Evolutionary conservation across 30 jellyfish, hydroid and myxozoan genomes (phyloP), one percentile per base, ranked within the genome.

Genomic region (Turritopsis dohrnii): DNA sequence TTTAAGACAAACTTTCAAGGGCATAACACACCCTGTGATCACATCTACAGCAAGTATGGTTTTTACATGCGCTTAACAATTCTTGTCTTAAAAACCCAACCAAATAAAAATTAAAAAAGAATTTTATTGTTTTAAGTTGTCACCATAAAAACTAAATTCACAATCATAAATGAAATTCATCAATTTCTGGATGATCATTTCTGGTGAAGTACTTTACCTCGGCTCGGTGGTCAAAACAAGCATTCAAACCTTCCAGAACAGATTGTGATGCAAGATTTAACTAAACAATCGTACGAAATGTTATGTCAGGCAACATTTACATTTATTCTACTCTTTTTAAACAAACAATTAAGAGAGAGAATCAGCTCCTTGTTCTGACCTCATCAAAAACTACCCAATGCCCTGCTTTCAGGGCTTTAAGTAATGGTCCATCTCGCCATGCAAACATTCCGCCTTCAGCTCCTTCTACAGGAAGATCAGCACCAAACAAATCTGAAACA

Each of bases 201-300:
- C n/a, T n/a, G n/a, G 21, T 60, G 73, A 1, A 18, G 20, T 24
- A 0, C 1, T 81, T 26, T 23, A 89, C 99, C 96, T 94, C 97
- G 52, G 91, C 97, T 83, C 99, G 54, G 79, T 95, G 99, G 72
- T 95, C 99, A 82, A 95, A 95, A 54, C 99, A 95, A 1, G 99
- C 97, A 75, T 95, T 95, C 77, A 95, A 84, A 53, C 99, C 99
- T 95, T 95, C 99, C n/a, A 95, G 89, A 20, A 95, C 99, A 69
- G 99, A 86, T 54, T 95, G 99, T 52, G 97, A 95, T 7, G 99
- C 99, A 26, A 95, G 80, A 72, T 95, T 95, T 80, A 93, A 84
- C 98, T 93, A 76, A 29, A 83, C 9, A 41, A 3, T 41, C 60
- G 13, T 3, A 41, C 5, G 9, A 41, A 41, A 41, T 41, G n/a